These are phyloP conservation scores for Dipodomys spectabilis DNA, from an alignment of 2,113 vertebrate species.

Conservation along the genomic window DNA sequence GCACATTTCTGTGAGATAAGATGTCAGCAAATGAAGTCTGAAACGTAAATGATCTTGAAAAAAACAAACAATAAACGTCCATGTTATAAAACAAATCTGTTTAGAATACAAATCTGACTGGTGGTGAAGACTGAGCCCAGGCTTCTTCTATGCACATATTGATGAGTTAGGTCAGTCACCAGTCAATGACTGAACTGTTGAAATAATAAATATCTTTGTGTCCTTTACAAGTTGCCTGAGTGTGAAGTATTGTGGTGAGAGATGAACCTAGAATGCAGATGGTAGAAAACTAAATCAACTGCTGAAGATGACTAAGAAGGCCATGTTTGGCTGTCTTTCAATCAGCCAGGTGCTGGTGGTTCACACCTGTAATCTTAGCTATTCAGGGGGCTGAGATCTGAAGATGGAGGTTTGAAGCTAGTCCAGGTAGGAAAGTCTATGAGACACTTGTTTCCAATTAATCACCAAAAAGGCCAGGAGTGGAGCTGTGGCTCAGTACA, in stretches of 20 bases:
- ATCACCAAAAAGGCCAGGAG: too few relatives aligned
- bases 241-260: conserved; percentile 9
- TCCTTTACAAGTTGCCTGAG: conserved; percentile 31
- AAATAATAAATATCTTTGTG: conserved; percentile 24
- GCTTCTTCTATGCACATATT: background rate
- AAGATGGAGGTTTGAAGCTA: too few relatives aligned
- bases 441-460: too few relatives aligned
- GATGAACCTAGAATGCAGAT: background rate
- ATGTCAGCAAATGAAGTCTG: conserved; percentile 17
- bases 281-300: background rate
- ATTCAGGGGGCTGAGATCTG: too few relatives aligned
- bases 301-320: background rate
- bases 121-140: background rate
- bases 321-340: background rate
- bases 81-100: background rate
- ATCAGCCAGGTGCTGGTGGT: too few relatives aligned
- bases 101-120: conserved; percentile 4
- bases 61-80: background rate
- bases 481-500: too few relatives aligned
- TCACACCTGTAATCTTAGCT: too few relatives aligned
- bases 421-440: too few relatives aligned
- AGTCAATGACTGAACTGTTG: background rate
- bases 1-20: conserved; percentile 25
- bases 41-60: conserved; percentile 13
- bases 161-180: background rate